Evolutionary conservation across 2,888 invertebrate species (phyloP), one percentile per base, ranked within the genome.

Genomic region (Brachyptera risi): DNA sequence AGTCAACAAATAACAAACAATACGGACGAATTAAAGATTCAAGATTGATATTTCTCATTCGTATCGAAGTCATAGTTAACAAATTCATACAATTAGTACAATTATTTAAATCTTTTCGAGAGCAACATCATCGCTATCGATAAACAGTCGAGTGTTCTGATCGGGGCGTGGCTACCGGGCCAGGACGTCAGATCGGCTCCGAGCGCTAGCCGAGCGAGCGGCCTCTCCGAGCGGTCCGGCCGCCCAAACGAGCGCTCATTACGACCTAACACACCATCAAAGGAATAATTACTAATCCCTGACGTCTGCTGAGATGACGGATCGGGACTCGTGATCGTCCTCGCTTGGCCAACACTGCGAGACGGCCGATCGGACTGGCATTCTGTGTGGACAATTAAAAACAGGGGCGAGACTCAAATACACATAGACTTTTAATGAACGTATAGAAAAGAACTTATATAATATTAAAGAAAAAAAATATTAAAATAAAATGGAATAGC

Each of bases 361-460:
- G n/a, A n/a, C n/a, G n/a, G n/a, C n/a, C n/a, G n/a, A n/a, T n/a
- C n/a, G n/a, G n/a, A n/a, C n/a, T n/a, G n/a, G n/a, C n/a, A n/a
- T n/a, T n/a, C n/a, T n/a, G n/a, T n/a, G n/a, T n/a, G n/a, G n/a
- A n/a, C 54, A 54, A 54, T 54, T 54, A 35, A n/a, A 54, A 47
- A 42, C 42, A 3, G n/a, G 24, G 35, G 38, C 54, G 38, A 37
- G 54, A 23, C 35, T 19, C 37, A 13, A 24, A 35, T 54, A 7
- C 35, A 51, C 54, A 37, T 47, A n/a, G 11, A 21, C 21, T 54
- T 54, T 54, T 54, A 54, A 54, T 54, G 37, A 54, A n/a, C n/a
- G n/a, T n/a, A n/a, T n/a, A n/a, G n/a, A n/a, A n/a, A n/a, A n/a
- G n/a, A n/a, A n/a, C n/a, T n/a, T n/a, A n/a, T n/a, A n/a, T n/a